Evolutionary conservation across 2,113 vertebrate genomes (phyloP).

Genomic region (Psilopogon haemacephalus): DNA sequence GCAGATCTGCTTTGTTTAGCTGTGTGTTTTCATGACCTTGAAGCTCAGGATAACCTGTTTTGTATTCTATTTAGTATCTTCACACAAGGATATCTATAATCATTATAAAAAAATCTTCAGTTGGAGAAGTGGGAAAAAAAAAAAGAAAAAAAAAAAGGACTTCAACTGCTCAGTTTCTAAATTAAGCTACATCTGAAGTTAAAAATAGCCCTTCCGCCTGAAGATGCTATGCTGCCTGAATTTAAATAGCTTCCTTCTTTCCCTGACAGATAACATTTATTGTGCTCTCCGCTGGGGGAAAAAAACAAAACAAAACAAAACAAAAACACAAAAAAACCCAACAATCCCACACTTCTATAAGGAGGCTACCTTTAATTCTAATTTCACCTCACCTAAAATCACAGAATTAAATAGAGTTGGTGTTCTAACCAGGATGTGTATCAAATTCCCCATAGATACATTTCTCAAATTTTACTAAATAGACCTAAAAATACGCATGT

Average conservation of each 20-base stretch:
- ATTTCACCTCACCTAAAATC: neutral
- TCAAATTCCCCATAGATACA: neutral
- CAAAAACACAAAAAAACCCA: no score
- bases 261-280: slow-evolving; percentile 70
- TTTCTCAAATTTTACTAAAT: neutral
- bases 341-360: no score
- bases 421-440: neutral
- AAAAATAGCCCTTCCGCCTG: slow-evolving; percentile 85
- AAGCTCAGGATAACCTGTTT: slow-evolving; percentile 42
- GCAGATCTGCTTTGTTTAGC: slow-evolving; percentile 11
- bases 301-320: no score
- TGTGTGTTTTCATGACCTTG: slow-evolving; percentile 43
- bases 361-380: neutral
- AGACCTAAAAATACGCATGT: neutral
- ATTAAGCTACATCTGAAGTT: slow-evolving; percentile 84
- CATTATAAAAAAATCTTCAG: slow-evolving; percentile 73
- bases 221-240: slow-evolving; percentile 80
- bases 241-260: slow-evolving; percentile 76
- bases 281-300: slow-evolving; percentile 55
- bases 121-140: slow-evolving; percentile 32
- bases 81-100: slow-evolving; percentile 50
- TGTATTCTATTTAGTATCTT: slow-evolving; percentile 47
- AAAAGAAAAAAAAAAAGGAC: slow-evolving; percentile 72
- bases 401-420: neutral
- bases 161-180: slow-evolving; percentile 85